These are phyloP conservation scores for Exaiptasia diaphana DNA, from an alignment of 64 coral and sea anemone species.

Conservation along the genomic window DNA sequence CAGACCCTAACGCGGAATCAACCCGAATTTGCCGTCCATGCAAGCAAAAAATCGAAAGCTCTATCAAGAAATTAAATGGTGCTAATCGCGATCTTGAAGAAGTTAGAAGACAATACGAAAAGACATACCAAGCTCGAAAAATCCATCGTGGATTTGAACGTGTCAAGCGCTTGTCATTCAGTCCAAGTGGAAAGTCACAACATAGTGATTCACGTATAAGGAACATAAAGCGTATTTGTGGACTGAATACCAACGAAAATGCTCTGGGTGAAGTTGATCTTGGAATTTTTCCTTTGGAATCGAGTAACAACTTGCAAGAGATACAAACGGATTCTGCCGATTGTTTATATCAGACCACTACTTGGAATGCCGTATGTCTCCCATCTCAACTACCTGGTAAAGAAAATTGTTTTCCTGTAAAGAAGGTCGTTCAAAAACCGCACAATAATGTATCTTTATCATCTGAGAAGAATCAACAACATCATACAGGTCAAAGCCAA, in stretches of 20 bases:
- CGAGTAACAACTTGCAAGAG: background rate
- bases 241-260: background rate
- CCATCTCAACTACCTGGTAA: background rate
- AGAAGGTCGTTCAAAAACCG: background rate
- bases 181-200: background rate
- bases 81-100: background rate
- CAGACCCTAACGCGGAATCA: background rate
- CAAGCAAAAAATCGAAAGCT: background rate
- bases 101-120: background rate
- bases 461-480: background rate
- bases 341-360: background rate
- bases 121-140: background rate
- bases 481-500: background rate
- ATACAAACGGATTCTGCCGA: background rate
- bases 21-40: background rate
- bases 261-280: too few relatives aligned
- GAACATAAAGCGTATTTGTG: background rate
- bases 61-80: background rate
- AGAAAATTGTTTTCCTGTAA: background rate
- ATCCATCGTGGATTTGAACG: background rate
- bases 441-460: background rate
- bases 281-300: background rate
- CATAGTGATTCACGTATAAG: background rate
- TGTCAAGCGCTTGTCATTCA: background rate
- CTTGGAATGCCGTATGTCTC: too few relatives aligned